phyloP scores from a whole-genome alignment of 2,888 invertebrate genomes.

The Lasioglossum calceatum region DNA sequence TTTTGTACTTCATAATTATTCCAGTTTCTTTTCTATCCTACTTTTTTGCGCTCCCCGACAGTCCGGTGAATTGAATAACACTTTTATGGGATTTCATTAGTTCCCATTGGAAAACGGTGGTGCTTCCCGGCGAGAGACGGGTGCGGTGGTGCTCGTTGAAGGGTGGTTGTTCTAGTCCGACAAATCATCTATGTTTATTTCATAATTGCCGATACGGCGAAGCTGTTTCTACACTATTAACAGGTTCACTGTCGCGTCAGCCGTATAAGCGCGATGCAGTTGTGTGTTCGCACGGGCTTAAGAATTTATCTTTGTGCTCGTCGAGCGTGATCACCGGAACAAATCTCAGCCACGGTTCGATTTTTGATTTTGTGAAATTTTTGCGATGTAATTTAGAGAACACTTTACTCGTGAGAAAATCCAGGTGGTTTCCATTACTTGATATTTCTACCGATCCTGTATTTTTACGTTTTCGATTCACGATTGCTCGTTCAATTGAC shows the following conservation, averaged over 20 bases:
- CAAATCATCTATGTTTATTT: neutral
- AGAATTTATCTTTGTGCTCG: neutral
- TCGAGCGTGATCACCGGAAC: neutral
- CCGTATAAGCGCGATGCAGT: neutral
- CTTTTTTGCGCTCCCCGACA: neutral
- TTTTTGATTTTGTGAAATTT: neutral
- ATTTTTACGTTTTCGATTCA: neutral
- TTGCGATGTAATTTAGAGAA: neutral
- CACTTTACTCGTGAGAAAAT: neutral
- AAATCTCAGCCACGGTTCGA: neutral
- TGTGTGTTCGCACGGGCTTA: neutral
- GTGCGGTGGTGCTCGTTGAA: neutral
- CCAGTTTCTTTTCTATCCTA: slow-evolving; percentile 5
- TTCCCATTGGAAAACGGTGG: neutral
- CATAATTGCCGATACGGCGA: neutral
- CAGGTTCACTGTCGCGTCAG: neutral
- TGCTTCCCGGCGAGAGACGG: neutral
- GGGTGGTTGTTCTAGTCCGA: neutral
- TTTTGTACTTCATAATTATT: neutral
- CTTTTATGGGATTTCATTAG: neutral
- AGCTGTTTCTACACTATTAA: neutral
- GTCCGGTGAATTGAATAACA: slow-evolving; percentile 2
- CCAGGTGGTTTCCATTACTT: neutral
- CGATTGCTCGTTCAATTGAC: neutral
- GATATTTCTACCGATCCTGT: neutral